Conservation (phyloP, 2,888 invertebrate genomes). For the Actias luna region DNA sequence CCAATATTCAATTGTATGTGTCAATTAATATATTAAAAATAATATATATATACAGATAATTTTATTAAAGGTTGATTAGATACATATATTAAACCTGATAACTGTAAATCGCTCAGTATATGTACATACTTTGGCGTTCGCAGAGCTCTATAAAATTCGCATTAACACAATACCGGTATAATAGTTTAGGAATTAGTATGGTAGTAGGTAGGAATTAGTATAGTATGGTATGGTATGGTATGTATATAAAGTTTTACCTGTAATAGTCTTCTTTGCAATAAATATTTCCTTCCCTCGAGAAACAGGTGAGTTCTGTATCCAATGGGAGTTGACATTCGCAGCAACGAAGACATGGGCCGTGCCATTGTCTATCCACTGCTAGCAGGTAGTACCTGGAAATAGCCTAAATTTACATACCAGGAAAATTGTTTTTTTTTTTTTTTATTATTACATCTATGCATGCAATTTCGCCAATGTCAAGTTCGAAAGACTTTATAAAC, state of each 20-base stretch:
- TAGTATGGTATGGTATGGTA: too few relatives aligned
- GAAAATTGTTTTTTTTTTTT: neutral
- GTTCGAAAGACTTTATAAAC: too few relatives aligned
- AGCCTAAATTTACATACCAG: neutral
- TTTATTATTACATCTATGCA: too few relatives aligned
- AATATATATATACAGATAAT: too few relatives aligned
- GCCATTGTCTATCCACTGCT: conserved; percentile 95
- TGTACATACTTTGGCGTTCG: neutral
- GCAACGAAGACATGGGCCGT: conserved; percentile 90
- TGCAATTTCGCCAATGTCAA: too few relatives aligned
- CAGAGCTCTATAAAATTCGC: neutral
- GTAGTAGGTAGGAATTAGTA: too few relatives aligned
- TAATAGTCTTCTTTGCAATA: conserved; percentile 98
- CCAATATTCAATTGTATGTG: too few relatives aligned
- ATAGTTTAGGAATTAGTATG: too few relatives aligned
- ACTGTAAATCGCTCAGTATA: neutral
- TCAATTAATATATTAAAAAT: too few relatives aligned
- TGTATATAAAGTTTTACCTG: conserved; percentile 81
- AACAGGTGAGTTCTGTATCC: conserved; percentile 94
- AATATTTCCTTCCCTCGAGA: conserved; percentile 93
- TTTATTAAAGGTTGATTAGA: too few relatives aligned
- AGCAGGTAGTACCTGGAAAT: conserved; percentile 84
- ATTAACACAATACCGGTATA: neutral
- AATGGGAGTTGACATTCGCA: conserved; percentile 92
- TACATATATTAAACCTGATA: neutral